A percentile compares a stretch with the other conserved stretches of the same genome.
These are phyloP conservation scores for Panthera leo DNA, from an alignment of 2,113 vertebrate genomes.

Conservation along the genomic window DNA sequence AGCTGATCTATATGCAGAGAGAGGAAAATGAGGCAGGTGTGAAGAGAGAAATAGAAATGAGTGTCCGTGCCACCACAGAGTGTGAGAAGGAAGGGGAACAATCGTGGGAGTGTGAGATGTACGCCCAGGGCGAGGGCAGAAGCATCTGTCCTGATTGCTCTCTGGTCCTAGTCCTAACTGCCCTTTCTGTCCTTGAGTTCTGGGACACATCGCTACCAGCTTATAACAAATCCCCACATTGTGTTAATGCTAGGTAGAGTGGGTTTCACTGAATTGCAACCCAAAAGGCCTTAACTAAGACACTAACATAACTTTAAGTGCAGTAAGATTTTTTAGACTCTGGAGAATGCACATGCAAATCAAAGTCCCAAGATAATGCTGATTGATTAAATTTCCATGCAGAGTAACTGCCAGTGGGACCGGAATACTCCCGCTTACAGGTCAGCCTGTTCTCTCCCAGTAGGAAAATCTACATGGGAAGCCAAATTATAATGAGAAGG, in stretches of 20 bases:
- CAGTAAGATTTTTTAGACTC: slow-evolving; percentile 27
- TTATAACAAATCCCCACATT: not conserved
- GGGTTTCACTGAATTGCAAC: not conserved
- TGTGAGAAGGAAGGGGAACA: not conserved
- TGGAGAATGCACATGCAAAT: slow-evolving; percentile 24
- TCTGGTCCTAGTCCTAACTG: not conserved
- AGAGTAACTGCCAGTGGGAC: not conserved
- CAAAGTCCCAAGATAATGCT: slow-evolving; percentile 36
- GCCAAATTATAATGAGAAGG: slow-evolving; percentile 53
- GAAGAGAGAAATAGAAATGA: not conserved
- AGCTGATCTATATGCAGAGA: not conserved
- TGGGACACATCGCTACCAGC: not conserved
- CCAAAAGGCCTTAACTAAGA: slow-evolving; percentile 3
- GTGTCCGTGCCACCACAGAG: not conserved
- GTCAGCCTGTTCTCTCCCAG: slow-evolving; percentile 56
- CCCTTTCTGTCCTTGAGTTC: slow-evolving; percentile 16
- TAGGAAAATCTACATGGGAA: slow-evolving; percentile 16
- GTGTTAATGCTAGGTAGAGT: not conserved
- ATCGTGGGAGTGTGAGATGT: not conserved
- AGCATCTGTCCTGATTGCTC: not conserved
- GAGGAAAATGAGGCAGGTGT: not conserved
- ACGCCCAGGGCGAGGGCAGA: not conserved
- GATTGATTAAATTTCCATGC: slow-evolving; percentile 58
- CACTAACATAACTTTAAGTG: not conserved
- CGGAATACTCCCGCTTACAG: not conserved